Conservation (phyloP, 2,113 vertebrate species). For the Podarcis raffonei region DNA sequence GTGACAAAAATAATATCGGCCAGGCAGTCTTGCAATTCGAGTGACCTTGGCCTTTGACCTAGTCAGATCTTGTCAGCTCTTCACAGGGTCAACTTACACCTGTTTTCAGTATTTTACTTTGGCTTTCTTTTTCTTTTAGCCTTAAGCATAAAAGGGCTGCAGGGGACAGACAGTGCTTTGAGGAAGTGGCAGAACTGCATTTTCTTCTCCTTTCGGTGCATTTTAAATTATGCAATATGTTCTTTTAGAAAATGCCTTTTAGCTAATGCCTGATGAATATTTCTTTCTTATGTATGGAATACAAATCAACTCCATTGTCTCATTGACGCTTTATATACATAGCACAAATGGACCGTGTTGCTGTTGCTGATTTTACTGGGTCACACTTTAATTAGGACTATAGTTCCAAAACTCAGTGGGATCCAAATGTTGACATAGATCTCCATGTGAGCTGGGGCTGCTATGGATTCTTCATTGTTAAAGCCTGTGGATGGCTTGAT, state of each 20-base stretch:
- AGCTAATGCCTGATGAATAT: background rate
- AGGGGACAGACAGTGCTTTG: background rate
- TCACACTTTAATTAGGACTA: background rate
- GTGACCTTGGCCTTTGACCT: conserved; percentile 66
- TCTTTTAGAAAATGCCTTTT: conserved; percentile 45
- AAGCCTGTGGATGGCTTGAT: background rate
- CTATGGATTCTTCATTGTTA: background rate
- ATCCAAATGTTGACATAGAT: conserved; percentile 15
- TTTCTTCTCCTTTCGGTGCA: background rate
- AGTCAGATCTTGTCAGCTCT: conserved; percentile 61
- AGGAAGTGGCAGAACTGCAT: background rate
- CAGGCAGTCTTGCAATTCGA: conserved; percentile 46
- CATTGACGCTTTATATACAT: too few relatives aligned
- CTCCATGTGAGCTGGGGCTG: conserved; percentile 34
- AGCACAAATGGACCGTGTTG: background rate
- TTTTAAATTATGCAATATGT: conserved; percentile 10
- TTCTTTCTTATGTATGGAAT: background rate
- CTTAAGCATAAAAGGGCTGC: conserved; percentile 47
- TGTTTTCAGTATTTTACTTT: conserved; percentile 49
- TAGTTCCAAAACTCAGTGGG: background rate
- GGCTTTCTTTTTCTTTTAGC: conserved; percentile 36
- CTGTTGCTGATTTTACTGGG: background rate
- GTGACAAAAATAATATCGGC: conserved; percentile 75
- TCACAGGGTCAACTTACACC: conserved; percentile 59
- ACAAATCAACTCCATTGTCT: conserved; percentile 7